Percentiles rank a stretch among this genome's conserved stretches.
These are phyloP conservation scores for Lepidocyrtoides sp. DNA, from an alignment of 2,888 invertebrate species.

Conservation along the genomic window DNA sequence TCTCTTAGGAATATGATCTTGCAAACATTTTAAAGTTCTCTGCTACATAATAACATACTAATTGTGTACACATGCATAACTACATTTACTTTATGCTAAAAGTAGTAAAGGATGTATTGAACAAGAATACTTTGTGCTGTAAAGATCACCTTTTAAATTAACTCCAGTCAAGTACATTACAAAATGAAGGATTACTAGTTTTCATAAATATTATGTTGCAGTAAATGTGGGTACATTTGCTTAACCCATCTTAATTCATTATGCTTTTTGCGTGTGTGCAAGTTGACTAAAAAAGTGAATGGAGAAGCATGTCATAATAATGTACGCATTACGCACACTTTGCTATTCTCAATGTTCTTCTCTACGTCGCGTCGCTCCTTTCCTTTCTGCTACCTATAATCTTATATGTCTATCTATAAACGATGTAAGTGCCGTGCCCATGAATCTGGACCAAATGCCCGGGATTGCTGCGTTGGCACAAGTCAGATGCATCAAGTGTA, in stretches of 20 bases:
- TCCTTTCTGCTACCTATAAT: slow-evolving; percentile 1
- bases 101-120: neutral
- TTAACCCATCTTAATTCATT: slow-evolving; percentile 63
- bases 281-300: slow-evolving; percentile 5
- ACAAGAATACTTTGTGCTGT: slow-evolving; percentile 37
- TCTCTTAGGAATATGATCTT: neutral
- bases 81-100: too few species aligned
- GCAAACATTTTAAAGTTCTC: neutral
- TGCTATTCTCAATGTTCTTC: neutral
- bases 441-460: slow-evolving; percentile 76
- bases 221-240: neutral
- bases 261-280: slow-evolving; percentile 58
- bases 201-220: neutral
- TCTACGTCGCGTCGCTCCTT: slow-evolving; percentile 7
- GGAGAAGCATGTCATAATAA: slow-evolving; percentile 9
- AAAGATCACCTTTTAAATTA: slow-evolving; percentile 12
- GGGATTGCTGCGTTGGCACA: slow-evolving; percentile 77
- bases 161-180: neutral
- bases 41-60: too few species aligned
- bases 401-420: neutral
- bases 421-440: slow-evolving; percentile 53
- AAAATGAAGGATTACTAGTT: neutral
- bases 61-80: too few species aligned
- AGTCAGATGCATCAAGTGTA: slow-evolving; percentile 78
- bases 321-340: slow-evolving; percentile 50